Conservation (phyloP, 2,113 vertebrate genomes). For the Odontesthes bonariensis region DNA sequence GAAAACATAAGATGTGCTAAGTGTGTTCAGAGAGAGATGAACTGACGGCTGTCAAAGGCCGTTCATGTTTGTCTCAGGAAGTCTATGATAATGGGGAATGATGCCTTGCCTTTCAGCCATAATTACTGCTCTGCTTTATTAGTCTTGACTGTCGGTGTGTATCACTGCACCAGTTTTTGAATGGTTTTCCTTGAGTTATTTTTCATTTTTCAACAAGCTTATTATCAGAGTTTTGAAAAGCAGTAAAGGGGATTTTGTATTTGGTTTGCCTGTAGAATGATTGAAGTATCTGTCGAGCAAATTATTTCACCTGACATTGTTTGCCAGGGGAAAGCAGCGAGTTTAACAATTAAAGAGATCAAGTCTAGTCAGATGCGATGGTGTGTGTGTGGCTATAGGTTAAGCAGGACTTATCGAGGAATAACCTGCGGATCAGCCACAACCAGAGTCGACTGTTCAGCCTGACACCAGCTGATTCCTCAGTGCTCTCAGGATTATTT, state of each 20-base stretch:
- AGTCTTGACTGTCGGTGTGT: not conserved
- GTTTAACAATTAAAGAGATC: too few relatives aligned
- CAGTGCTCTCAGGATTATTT: not conserved
- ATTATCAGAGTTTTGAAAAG: not conserved
- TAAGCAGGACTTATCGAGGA: too few relatives aligned
- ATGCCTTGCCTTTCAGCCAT: constrained; percentile 9
- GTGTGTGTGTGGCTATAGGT: too few relatives aligned
- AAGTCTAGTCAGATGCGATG: too few relatives aligned
- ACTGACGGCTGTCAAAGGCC: constrained; percentile 7
- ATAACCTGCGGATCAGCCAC: not conserved
- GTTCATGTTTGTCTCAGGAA: constrained; percentile 23
- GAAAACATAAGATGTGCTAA: constrained; percentile 9
- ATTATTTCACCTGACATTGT: too few relatives aligned
- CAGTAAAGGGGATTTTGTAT: not conserved
- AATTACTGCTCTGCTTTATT: constrained; percentile 31
- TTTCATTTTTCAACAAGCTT: not conserved
- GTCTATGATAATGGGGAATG: not conserved
- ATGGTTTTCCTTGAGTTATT: constrained; percentile 1
- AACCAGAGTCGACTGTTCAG: not conserved
- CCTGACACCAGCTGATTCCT: not conserved
- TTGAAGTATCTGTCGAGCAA: not conserved
- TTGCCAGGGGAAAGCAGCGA: too few relatives aligned
- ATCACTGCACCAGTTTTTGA: not conserved
- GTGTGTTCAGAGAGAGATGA: constrained; percentile 3
- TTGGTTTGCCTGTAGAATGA: not conserved